These are phyloP conservation scores for Rugalucina vietnamica DNA, from an alignment of 2,888 invertebrate species.

Conservation along the genomic window DNA sequence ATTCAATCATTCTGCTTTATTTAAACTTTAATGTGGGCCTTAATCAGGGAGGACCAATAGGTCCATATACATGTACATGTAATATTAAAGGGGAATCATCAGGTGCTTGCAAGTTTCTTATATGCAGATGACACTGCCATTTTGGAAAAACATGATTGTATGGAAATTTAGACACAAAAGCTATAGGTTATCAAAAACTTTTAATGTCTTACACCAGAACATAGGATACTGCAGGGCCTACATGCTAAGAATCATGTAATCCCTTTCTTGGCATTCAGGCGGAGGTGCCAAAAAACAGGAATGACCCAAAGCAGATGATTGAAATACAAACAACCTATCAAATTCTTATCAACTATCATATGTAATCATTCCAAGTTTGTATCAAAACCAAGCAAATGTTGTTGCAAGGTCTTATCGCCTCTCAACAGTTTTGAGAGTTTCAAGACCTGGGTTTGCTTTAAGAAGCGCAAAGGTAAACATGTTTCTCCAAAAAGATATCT, in stretches of 20 bases:
- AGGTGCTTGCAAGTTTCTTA: too few species aligned
- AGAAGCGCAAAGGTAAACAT: conserved; percentile 3
- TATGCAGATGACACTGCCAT: too few species aligned
- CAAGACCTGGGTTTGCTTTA: conserved; percentile 10
- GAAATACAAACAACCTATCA: conserved; percentile 7
- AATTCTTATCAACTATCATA: background rate
- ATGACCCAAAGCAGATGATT: background rate
- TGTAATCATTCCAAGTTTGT: background rate
- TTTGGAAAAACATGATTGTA: too few species aligned
- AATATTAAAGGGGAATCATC: too few species aligned
- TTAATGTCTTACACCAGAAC: too few species aligned
- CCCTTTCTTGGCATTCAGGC: background rate
- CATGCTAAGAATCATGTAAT: background rate
- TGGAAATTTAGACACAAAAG: too few species aligned
- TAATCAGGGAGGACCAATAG: too few species aligned
- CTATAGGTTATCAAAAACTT: background rate
- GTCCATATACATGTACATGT: too few species aligned
- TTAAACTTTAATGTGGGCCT: too few species aligned
- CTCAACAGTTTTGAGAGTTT: conserved; percentile 3
- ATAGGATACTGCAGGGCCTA: too few species aligned
- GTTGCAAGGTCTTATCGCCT: background rate
- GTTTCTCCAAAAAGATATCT: background rate
- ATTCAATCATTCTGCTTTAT: too few species aligned
- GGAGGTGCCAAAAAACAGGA: background rate
- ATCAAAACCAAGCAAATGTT: background rate